Evolutionary conservation across 2,113 vertebrate genomes (phyloP), one percentile per base, ranked within the genome.

Genomic region (Microcebus jonahi): DNA sequence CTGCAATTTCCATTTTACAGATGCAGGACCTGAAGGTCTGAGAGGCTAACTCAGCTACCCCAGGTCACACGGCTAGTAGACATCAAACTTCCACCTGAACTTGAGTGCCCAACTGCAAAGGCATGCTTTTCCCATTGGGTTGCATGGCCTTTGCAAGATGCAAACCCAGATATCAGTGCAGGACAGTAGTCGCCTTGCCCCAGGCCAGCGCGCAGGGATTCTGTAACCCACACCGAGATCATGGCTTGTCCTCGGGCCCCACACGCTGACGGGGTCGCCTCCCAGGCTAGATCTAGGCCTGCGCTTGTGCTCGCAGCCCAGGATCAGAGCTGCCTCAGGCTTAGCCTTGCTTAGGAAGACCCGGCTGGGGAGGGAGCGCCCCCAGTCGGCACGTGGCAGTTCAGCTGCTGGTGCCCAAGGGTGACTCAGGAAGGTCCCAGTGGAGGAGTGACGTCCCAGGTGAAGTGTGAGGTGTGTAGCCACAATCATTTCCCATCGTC

Each of bases 161-260:
- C 27, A 27, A 31, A 73, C 63, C 36, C 5, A 23, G 71, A 12
- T 15, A 6, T 2, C 34, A 10, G 45, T 0, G 0, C 31, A 0
- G 31, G 31, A 34, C 53, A 61, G 50, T 1, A 10, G 25, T 12
- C 4, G 18, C 23, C 65, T 18, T 23, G 3, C 12, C 55, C 7
- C 4, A 1, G 42, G 36, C 0, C 18, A 0, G 13, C 0, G 1
- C 0, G 14, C 67, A 3, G 42, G 1, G 25, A 12, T 10, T 39
- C 88, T n/a, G 39, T 42, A 2, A 48, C 27, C 1, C 4, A 0
- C 13, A 10, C n/a, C 10, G 0, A 20, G 15, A 23, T 80, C 34
- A 17, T 6, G 0, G 13, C 0, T 23, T 29, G 29, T 31, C 36
- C 14, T n/a, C 23, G 9, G 29, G n/a, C 7, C 25, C 4, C 63